These are phyloP conservation scores for Cheilinus undulatus DNA, from an alignment of 2,113 vertebrate species.

Conservation along the genomic window DNA sequence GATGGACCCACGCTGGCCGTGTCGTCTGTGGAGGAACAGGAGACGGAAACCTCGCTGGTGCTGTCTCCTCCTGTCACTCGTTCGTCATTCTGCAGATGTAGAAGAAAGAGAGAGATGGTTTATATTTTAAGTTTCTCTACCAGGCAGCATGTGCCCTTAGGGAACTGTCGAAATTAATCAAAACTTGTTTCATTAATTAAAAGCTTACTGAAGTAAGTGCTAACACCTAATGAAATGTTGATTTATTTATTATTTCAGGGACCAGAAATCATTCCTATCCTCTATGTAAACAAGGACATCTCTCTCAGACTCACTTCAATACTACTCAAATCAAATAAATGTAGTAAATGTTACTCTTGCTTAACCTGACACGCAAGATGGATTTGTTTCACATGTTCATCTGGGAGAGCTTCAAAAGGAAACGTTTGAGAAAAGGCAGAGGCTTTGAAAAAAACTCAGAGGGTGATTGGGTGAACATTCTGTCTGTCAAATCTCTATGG, in stretches of 20 bases:
- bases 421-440: too few species aligned
- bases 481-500: too few species aligned
- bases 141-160: background rate
- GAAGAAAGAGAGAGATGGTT: background rate
- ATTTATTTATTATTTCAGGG: conserved; percentile 30
- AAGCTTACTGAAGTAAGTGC: background rate
- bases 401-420: too few species aligned
- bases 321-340: too few species aligned
- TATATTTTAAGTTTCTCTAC: background rate
- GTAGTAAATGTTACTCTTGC: too few species aligned
- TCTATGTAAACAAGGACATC: conserved; percentile 5
- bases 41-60: conserved; percentile 84
- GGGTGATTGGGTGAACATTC: too few species aligned
- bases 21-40: conserved; percentile 93
- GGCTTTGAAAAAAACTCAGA: too few species aligned
- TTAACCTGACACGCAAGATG: too few species aligned
- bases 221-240: background rate
- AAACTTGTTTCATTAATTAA: background rate
- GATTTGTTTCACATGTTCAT: too few species aligned
- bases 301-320: too few species aligned
- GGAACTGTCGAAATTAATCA: background rate
- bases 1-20: conserved; percentile 88
- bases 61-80: conserved; percentile 81
- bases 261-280: conserved; percentile 28
- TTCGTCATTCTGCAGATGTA: conserved; percentile 70